These are phyloP conservation scores for Corvus hawaiiensis DNA, from an alignment of 2,113 vertebrate genomes.

Conservation along the genomic window DNA sequence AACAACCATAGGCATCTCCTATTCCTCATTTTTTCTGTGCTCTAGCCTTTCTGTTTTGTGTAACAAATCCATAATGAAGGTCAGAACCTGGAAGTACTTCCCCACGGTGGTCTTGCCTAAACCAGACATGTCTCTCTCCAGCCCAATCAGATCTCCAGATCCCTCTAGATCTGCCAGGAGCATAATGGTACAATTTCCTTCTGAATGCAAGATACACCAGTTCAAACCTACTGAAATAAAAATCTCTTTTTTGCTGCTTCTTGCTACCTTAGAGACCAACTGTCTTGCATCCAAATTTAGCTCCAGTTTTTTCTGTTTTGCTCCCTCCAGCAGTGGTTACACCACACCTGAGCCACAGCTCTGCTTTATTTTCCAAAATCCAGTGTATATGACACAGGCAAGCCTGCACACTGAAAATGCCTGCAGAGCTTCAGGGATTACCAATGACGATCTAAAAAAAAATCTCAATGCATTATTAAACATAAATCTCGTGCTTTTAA, in stretches of 20 bases:
- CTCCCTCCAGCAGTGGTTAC: neutral
- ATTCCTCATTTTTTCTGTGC: rapidly evolving
- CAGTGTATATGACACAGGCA: neutral
- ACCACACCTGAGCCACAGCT: neutral
- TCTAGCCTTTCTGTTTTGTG: neutral
- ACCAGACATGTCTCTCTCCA: neutral
- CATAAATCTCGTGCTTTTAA: neutral
- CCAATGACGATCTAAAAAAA: neutral
- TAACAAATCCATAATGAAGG: neutral
- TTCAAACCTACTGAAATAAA: neutral
- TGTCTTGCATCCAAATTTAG: neutral
- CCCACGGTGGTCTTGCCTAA: neutral
- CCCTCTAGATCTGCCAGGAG: neutral
- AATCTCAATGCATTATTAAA: neutral
- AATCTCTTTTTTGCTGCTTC: neutral
- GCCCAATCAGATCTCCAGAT: neutral
- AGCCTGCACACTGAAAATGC: neutral
- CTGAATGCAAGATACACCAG: neutral
- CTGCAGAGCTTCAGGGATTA: neutral
- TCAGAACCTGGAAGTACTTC: neutral
- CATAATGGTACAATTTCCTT: neutral
- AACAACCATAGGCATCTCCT: neutral
- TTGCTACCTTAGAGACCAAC: neutral
- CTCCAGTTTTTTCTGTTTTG: neutral
- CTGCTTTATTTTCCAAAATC: neutral